Percentiles rank a stretch among this genome's conserved stretches.
Evolutionary conservation across 2,888 invertebrate genomes (phyloP).

Genomic region (Lampropteryx suffumata): DNA sequence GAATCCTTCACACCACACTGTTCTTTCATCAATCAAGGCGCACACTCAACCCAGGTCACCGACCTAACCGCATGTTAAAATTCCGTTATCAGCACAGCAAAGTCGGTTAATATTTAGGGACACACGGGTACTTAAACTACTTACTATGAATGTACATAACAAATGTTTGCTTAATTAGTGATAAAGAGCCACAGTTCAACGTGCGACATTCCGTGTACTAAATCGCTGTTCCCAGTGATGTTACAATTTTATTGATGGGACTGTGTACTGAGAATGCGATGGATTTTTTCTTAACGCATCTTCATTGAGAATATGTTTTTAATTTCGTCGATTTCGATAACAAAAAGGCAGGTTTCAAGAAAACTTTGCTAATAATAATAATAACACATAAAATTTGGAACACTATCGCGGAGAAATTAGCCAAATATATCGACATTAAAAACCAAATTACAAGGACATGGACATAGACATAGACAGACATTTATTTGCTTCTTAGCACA

Average conservation of each 20-base stretch:
- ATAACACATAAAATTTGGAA: too few relatives aligned
- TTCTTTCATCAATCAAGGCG: neutral
- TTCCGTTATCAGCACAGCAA: conserved; percentile 6
- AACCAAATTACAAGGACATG: too few relatives aligned
- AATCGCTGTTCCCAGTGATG: neutral
- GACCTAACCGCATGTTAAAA: neutral
- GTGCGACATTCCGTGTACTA: conserved; percentile 31
- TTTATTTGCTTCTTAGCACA: too few relatives aligned
- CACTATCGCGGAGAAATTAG: too few relatives aligned
- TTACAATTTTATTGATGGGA: neutral
- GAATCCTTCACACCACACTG: neutral
- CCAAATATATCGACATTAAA: too few relatives aligned
- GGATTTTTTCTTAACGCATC: too few relatives aligned
- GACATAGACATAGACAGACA: too few relatives aligned
- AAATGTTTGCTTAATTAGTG: conserved; percentile 14
- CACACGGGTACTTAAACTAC: conserved; percentile 6
- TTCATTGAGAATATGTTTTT: too few relatives aligned
- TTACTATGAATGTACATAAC: conserved; percentile 2
- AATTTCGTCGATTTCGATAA: too few relatives aligned
- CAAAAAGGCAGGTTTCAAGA: too few relatives aligned
- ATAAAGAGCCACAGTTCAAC: conserved; percentile 8
- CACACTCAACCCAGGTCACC: neutral
- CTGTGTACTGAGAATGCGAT: too few relatives aligned
- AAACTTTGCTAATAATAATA: too few relatives aligned
- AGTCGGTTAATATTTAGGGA: conserved; percentile 10